A percentile compares a stretch with the other conserved stretches of the same genome.
phyloP scores from a whole-genome alignment of 2,797 vertebrate species.

The Neosilurus hyrtlii region DNA sequence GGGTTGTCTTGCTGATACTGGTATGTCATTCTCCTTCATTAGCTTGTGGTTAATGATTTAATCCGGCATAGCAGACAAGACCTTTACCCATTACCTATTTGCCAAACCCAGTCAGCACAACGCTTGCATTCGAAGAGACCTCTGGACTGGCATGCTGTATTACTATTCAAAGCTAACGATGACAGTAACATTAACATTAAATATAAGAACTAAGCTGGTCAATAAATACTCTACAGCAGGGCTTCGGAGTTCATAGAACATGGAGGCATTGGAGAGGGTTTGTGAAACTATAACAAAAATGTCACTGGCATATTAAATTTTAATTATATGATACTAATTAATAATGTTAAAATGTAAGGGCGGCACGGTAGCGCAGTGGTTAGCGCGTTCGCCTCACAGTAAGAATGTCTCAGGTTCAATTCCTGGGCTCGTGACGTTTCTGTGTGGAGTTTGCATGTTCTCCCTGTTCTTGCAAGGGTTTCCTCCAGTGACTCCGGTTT shows the following conservation, averaged over 20 bases:
- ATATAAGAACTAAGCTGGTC: not conserved
- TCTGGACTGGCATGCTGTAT: not conserved
- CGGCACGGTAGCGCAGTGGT: too few relatives aligned
- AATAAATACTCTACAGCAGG: not conserved
- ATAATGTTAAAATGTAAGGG: not conserved
- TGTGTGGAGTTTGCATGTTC: too few relatives aligned
- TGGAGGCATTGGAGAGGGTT: not conserved
- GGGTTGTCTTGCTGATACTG: not conserved
- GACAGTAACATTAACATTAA: not conserved
- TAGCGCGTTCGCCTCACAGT: too few relatives aligned
- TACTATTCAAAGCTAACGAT: not conserved
- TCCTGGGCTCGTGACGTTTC: too few relatives aligned
- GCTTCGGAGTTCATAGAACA: not conserved
- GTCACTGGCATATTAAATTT: not conserved
- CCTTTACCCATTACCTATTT: slow-evolving; percentile 32
- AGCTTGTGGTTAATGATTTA: slow-evolving; percentile 34
- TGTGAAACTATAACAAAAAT: not conserved
- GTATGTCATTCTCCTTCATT: not conserved
- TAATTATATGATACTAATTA: not conserved
- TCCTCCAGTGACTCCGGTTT: too few relatives aligned
- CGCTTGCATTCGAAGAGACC: not conserved
- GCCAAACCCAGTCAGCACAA: not conserved
- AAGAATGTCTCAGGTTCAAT: too few relatives aligned
- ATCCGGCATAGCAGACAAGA: slow-evolving; percentile 18
- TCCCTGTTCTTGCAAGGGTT: too few relatives aligned